Conservation (phyloP, 2,888 invertebrate species). For the Cynaeus angustus region DNA sequence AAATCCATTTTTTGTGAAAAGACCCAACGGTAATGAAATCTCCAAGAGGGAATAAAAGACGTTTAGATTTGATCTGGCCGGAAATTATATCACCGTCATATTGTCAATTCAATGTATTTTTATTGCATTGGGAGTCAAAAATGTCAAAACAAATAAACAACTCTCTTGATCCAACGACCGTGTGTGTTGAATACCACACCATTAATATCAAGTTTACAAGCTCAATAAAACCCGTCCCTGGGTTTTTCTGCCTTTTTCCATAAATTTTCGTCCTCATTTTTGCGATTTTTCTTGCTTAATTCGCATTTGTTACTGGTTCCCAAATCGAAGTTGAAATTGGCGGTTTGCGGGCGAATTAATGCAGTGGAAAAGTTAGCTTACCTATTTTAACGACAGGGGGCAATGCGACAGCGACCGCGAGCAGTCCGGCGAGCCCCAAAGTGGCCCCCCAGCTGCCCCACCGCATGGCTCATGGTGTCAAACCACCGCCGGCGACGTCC, state of each 20-base stretch:
- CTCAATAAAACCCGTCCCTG: too few species aligned
- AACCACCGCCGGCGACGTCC: constrained; percentile 34
- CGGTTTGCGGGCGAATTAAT: background rate
- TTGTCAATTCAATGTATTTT: constrained; percentile 9
- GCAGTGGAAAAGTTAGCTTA: constrained; percentile 55
- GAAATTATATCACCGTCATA: constrained; percentile 14
- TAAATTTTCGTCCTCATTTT: too few species aligned
- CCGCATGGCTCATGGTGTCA: constrained; percentile 68
- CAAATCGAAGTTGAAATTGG: too few species aligned
- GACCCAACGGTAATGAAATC: background rate
- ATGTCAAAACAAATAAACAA: background rate
- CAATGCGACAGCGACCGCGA: constrained; percentile 64
- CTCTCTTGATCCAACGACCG: too few species aligned
- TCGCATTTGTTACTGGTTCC: too few species aligned
- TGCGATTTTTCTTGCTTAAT: too few species aligned
- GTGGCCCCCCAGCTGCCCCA: constrained; percentile 67
- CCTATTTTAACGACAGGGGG: constrained; percentile 70
- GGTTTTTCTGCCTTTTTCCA: too few species aligned
- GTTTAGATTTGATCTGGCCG: background rate
- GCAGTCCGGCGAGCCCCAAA: constrained; percentile 66
- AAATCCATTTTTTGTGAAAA: background rate
- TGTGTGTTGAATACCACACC: too few species aligned
- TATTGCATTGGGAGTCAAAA: constrained; percentile 9
- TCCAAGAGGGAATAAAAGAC: background rate
- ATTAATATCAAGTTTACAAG: too few species aligned